Percentiles rank a stretch among this genome's conserved stretches.
These are phyloP conservation scores for Empis livida DNA, from an alignment of 2,888 invertebrate species.

Conservation along the genomic window DNA sequence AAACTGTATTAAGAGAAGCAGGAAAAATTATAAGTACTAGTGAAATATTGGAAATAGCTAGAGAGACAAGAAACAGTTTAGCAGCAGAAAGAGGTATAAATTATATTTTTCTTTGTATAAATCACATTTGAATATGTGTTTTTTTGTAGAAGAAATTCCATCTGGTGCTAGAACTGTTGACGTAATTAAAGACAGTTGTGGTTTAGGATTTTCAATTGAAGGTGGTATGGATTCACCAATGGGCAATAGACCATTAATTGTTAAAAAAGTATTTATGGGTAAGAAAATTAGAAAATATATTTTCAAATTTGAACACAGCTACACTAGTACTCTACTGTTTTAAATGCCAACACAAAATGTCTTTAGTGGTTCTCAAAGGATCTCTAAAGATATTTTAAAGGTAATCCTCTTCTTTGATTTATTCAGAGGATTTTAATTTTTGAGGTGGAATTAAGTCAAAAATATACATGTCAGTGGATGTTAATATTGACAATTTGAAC, in stretches of 20 bases:
- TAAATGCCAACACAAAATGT: too few species aligned
- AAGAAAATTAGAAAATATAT: too few species aligned
- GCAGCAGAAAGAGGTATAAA: conserved; percentile 30
- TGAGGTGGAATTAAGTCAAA: too few species aligned
- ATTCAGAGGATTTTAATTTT: too few species aligned
- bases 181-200: conserved; percentile 60
- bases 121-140: too few species aligned
- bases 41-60: conserved; percentile 31
- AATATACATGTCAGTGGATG: too few species aligned
- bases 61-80: conserved; percentile 30
- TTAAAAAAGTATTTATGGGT: conserved; percentile 94
- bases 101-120: neutral
- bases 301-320: too few species aligned
- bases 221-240: conserved; percentile 84
- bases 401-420: too few species aligned
- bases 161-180: conserved; percentile 21
- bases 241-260: conserved; percentile 76
- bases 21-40: conserved; percentile 29
- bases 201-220: conserved; percentile 87
- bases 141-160: conserved; percentile 7
- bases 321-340: too few species aligned
- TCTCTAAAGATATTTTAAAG: too few species aligned
- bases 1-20: conserved; percentile 28
- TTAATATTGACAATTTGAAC: too few species aligned
- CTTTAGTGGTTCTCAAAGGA: too few species aligned